Evolutionary conservation across 2,113 vertebrate species (phyloP), one percentile per base, ranked within the genome.

Genomic region (Syngnathus scovelli): DNA sequence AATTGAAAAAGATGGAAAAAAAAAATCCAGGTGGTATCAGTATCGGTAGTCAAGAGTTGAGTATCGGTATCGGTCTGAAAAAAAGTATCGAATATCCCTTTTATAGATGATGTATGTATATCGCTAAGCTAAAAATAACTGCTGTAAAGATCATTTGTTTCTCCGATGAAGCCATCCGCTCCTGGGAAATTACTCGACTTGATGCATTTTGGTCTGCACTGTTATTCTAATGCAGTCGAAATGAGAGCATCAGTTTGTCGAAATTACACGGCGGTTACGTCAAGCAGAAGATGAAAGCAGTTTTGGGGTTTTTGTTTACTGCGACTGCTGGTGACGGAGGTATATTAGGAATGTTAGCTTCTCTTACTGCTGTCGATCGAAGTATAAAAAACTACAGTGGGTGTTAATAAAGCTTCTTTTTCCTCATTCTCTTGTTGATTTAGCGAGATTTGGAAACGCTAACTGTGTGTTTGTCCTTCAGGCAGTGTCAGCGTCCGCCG

Each of bases 341-440:
- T 16, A 19, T 15, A n/a, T 23, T 60, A 19, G 0, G 18, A 49
- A 49, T 48, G 15, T 18, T 48, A 48, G 46, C 46, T 5, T 48
- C 46, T 48, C 1, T 7, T 3, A 46, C 43, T 13, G 27, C 16
- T 13, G 23, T 12, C 23, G 13, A 5, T 56, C 10, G 33, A 13
- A 13, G 11, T 49, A 19, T 6, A 2, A 49, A 49, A 49, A 46
- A 13, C 44, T 46, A 12, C 41, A 43, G 41, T 43, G 12, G 44
- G 27, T 33, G 27, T 33, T 33, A 33, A 33, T 33, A 33, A 33
- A 33, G 3, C 27, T 33, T 33, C 27, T 33, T 33, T 33, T 33
- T 62, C 43, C 64, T 81, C 66, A 61, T 43, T 64, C 46, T 80
- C 33, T 61, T 76, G 80, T 87, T 86, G 79, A 77, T 72, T 76